Conservation (phyloP, 1,140 invertebrate species). For the Acromyrmex charruanus region DNA sequence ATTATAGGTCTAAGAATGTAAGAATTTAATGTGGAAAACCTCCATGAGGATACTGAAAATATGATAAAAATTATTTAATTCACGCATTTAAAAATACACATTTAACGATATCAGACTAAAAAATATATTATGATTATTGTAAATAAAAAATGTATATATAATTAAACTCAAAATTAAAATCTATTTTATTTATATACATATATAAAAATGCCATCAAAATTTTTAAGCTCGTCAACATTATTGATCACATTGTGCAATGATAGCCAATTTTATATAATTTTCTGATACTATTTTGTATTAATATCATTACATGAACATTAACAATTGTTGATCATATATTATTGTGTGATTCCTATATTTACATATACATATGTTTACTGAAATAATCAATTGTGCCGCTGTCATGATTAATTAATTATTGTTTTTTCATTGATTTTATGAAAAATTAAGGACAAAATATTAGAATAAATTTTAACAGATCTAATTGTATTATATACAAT, state of each 20-base stretch:
- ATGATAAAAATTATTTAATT: neutral
- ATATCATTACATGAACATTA: neutral
- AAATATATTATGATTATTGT: neutral
- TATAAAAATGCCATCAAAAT: neutral
- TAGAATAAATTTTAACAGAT: neutral
- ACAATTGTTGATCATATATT: neutral
- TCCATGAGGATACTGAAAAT: neutral
- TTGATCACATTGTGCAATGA: too few relatives aligned
- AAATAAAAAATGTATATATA: neutral
- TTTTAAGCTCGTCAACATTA: neutral
- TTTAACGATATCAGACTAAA: neutral
- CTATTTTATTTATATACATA: neutral
- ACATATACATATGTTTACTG: neutral
- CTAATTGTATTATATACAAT: neutral
- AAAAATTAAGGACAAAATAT: neutral
- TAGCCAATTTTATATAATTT: neutral
- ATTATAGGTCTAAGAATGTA: neutral
- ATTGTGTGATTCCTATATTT: neutral
- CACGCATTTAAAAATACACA: neutral
- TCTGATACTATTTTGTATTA: neutral
- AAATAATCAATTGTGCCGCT: neutral
- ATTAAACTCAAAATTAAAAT: neutral
- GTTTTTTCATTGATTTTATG: neutral
- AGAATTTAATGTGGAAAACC: neutral
- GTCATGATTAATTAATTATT: conserved; percentile 17